Evolutionary conservation across 2,888 invertebrate species (phyloP).

Genomic region (Idaea aversata): DNA sequence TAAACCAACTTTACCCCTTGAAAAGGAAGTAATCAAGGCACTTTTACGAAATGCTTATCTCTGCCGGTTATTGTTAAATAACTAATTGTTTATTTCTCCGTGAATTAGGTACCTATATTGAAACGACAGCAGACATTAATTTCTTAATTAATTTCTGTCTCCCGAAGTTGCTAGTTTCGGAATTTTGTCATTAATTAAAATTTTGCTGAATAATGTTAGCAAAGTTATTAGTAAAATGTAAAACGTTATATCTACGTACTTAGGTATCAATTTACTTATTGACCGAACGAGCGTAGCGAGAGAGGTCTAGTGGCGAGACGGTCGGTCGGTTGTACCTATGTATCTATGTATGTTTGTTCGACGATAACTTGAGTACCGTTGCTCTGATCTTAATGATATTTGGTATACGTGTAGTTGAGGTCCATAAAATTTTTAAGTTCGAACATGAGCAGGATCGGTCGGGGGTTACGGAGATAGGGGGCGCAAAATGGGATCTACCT

Average conservation of each 20-base stretch:
- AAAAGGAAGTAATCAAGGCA: conserved; percentile 20
- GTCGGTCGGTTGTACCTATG: too few species aligned
- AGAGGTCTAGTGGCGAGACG: too few species aligned
- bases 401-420: too few species aligned
- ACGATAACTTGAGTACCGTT: too few species aligned
- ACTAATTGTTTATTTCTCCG: conserved; percentile 14
- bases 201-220: not conserved
- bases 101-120: conserved; percentile 8
- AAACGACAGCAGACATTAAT: not conserved
- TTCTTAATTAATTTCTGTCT: conserved; percentile 9
- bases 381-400: too few species aligned
- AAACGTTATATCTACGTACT: not conserved
- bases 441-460: too few species aligned
- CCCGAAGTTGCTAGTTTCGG: not conserved
- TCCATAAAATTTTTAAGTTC: too few species aligned
- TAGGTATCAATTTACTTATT: not conserved
- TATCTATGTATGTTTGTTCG: too few species aligned
- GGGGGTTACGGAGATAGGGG: too few species aligned
- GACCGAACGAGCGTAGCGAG: too few species aligned
- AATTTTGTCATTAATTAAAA: conserved; percentile 1
- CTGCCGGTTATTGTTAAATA: conserved; percentile 18
- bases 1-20: conserved; percentile 27
- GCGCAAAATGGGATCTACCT: too few species aligned
- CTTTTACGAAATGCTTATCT: conserved; percentile 19
- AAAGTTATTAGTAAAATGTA: not conserved